Evolutionary conservation across 2,113 vertebrate genomes (phyloP).

Genomic region (Tychaedon coryphoeus): DNA sequence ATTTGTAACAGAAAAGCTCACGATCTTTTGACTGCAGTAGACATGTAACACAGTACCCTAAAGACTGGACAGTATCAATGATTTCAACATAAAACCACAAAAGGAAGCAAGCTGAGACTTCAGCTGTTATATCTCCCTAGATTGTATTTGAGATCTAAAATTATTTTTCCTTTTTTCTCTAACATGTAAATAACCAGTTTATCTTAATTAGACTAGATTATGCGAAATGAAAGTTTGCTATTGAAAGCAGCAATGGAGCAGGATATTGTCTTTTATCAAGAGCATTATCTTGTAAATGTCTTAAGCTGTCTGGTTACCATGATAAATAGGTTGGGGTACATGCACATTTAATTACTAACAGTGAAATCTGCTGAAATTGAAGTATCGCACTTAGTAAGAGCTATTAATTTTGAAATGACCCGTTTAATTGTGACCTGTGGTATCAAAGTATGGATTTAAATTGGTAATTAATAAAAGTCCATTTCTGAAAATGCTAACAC

Average conservation of each 20-base stretch:
- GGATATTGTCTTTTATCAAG: conserved; percentile 65
- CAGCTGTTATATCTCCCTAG: conserved; percentile 21
- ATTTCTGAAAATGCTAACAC: conserved; percentile 77
- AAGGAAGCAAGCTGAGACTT: conserved; percentile 28
- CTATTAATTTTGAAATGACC: conserved; percentile 78
- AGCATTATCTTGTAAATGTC: conserved; percentile 67
- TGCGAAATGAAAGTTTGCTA: conserved; percentile 32
- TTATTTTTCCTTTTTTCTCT: conserved; percentile 33
- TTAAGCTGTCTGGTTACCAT: conserved; percentile 72
- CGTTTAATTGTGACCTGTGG: conserved; percentile 76
- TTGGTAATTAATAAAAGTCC: conserved; percentile 81
- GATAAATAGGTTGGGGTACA: conserved; percentile 72
- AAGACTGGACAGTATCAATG: conserved; percentile 36
- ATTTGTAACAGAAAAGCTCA: not conserved
- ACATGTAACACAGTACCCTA: not conserved
- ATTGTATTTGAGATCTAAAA: conserved; percentile 28
- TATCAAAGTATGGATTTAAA: conserved; percentile 80
- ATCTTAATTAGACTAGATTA: conserved; percentile 62
- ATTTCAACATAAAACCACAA: conserved; percentile 13
- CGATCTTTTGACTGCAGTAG: not conserved
- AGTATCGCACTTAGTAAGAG: conserved; percentile 69
- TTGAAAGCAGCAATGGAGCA: conserved; percentile 39
- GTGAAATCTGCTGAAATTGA: conserved; percentile 75
- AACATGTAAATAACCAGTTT: conserved; percentile 66
- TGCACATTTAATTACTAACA: conserved; percentile 75